Percentiles rank a stretch among this genome's conserved stretches.
Evolutionary conservation across 2,113 vertebrate genomes (phyloP).

Genomic region (Ictalurus furcatus): DNA sequence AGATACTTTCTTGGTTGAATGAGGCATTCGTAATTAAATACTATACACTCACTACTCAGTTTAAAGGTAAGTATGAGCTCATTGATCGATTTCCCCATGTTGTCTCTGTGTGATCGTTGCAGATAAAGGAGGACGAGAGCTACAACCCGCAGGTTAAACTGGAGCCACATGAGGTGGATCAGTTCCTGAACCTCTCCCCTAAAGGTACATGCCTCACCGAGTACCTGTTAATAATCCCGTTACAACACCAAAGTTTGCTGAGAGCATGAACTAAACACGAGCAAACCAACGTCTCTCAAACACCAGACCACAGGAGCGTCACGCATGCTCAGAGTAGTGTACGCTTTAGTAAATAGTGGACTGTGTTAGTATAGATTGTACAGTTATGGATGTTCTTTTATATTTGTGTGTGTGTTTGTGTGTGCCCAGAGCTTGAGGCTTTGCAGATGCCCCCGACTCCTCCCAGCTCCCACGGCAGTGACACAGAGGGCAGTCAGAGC

Average conservation of each 20-base stretch:
- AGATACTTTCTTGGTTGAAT: no score
- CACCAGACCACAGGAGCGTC: background rate
- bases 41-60: background rate
- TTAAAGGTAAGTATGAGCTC: background rate
- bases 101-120: conserved; percentile 12
- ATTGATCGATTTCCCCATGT: background rate
- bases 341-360: background rate
- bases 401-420: conserved; percentile 23
- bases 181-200: conserved; percentile 93
- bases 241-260: background rate
- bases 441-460: conserved; percentile 94
- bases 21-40: background rate
- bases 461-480: conserved; percentile 94
- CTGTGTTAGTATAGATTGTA: background rate
- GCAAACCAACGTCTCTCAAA: background rate
- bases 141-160: conserved; percentile 89
- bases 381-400: background rate
- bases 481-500: conserved; percentile 93
- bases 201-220: conserved; percentile 71
- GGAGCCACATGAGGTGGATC: conserved; percentile 98
- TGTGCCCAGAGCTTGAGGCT: conserved; percentile 75
- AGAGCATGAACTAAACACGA: background rate
- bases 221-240: background rate
- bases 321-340: background rate
- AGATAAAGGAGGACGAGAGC: conserved; percentile 83